These are phyloP conservation scores for Tachuris rubrigastra DNA, from an alignment of 2,113 vertebrate genomes.

Conservation along the genomic window DNA sequence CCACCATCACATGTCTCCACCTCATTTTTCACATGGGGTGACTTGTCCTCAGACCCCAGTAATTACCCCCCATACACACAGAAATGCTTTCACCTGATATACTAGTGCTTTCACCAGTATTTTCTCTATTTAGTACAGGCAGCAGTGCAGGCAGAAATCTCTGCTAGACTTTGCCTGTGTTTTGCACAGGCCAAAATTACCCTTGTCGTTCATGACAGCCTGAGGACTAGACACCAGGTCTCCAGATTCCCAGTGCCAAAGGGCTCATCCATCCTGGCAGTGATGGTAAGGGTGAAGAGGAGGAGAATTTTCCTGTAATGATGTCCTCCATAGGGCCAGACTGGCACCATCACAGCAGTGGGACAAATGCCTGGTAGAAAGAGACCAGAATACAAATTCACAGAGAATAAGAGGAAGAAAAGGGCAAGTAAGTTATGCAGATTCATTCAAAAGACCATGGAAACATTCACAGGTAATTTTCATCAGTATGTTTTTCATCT, in stretches of 20 bases:
- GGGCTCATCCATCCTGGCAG: not conserved
- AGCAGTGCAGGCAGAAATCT: not conserved
- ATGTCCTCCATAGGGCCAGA: not conserved
- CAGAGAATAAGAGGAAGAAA: not conserved
- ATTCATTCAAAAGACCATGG: not conserved
- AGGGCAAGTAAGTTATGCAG: not conserved
- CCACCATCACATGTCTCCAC: rapidly evolving
- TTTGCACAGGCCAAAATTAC: not conserved
- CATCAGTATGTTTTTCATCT: not conserved
- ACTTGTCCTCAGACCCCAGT: not conserved
- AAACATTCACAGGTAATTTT: not conserved
- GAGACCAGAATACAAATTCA: not conserved
- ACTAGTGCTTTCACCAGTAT: not conserved
- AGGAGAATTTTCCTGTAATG: not conserved
- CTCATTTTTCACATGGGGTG: rapidly evolving
- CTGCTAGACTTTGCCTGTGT: not conserved
- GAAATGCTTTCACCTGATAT: not conserved
- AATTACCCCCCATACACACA: not conserved
- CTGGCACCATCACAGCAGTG: not conserved
- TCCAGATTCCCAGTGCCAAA: not conserved
- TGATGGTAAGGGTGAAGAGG: not conserved
- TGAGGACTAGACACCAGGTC: not conserved
- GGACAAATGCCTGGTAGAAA: not conserved
- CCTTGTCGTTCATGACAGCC: not conserved
- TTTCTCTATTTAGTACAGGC: not conserved